phyloP scores from a whole-genome alignment of 1,140 invertebrate species.

The Anoplophora glabripennis region DNA sequence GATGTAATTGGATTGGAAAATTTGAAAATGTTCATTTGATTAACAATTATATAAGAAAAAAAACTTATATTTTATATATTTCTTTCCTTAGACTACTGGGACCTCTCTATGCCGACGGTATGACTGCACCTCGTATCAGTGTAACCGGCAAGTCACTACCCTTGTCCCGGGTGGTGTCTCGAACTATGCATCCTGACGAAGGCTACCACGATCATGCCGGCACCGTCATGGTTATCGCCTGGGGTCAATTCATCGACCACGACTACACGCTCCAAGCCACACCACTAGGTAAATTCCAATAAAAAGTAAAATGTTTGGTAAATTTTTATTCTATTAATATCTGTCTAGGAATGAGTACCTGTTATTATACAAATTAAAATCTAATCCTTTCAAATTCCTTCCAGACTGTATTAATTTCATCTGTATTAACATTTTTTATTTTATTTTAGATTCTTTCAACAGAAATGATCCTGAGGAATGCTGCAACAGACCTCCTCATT shows the following conservation, averaged over 20 bases:
- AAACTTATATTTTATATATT: neutral
- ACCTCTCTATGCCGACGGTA: slow-evolving; percentile 76
- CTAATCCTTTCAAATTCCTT: neutral
- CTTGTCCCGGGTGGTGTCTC: slow-evolving; percentile 76
- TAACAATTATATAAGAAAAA: too few species aligned
- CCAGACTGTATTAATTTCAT: neutral
- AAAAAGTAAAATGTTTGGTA: neutral
- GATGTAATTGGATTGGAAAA: too few species aligned
- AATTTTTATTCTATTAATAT: slow-evolving; percentile 2
- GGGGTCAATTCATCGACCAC: slow-evolving; percentile 95
- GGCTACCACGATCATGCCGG: slow-evolving; percentile 92
- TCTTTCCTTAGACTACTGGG: slow-evolving; percentile 62
- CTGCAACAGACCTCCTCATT: slow-evolving; percentile 70
- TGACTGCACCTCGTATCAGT: slow-evolving; percentile 76
- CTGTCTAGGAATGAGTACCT: too few species aligned
- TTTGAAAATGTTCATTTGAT: too few species aligned
- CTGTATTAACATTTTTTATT: neutral
- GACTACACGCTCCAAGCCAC: slow-evolving; percentile 87
- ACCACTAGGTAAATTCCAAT: slow-evolving; percentile 66
- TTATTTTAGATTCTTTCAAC: slow-evolving; percentile 68
- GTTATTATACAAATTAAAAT: too few species aligned
- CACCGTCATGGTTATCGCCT: slow-evolving; percentile 88
- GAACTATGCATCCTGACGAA: slow-evolving; percentile 87
- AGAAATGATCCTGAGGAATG: slow-evolving; percentile 87
- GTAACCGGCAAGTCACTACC: slow-evolving; percentile 73